Evolutionary conservation across 2,888 invertebrate species (phyloP), one percentile per base, ranked within the genome.

Genomic region (Aquatica leii): DNA sequence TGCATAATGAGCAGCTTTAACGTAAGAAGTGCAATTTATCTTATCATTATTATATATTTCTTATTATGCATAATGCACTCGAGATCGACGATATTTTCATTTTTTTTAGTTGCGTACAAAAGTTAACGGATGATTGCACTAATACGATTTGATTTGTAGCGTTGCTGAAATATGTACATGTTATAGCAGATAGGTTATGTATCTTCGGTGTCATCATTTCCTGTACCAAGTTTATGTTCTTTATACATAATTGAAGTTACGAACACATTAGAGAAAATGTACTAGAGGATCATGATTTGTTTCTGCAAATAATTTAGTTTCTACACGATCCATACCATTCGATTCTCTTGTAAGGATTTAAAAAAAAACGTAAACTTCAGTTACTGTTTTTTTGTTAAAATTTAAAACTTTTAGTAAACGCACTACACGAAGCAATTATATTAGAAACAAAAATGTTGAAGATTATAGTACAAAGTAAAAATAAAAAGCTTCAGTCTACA

Each of bases 141-240:
- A 20, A 24, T 50, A 20, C 24, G 12, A 14, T 50, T 50, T 50
- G 50, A 50, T 50, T 50, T 50, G 50, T 50, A 50, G 50, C 50
- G 15, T 14, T 50, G 50, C 34, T 50, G 50, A 50, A 50, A 50
- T 50, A 50, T 50, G 31, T 50, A 50, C 50, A 50, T 50, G 50
- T 20, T 50, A 24, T 50, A 24, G 14, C 17, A 50, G 24, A 24
- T 31, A 31, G 50, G 31, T 43, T 55, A 37, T 40, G 48, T 50
- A 58, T 58, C 50, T 58, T 50, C 17, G 50, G 48, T 50, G 58
- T 50, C 50, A 50, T 48, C 18, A 34, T 58, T 57, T 58, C 46
- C 58, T 48, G 49, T 31, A 49, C 50, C 49, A 49, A 50, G 31
- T 50, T 50, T 50, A 50, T 34, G 20, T 14, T 50, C 46, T 4